Base-by-base conservation (phyloP, 1,140 invertebrate species). In the Bacillus rossius region DNA sequence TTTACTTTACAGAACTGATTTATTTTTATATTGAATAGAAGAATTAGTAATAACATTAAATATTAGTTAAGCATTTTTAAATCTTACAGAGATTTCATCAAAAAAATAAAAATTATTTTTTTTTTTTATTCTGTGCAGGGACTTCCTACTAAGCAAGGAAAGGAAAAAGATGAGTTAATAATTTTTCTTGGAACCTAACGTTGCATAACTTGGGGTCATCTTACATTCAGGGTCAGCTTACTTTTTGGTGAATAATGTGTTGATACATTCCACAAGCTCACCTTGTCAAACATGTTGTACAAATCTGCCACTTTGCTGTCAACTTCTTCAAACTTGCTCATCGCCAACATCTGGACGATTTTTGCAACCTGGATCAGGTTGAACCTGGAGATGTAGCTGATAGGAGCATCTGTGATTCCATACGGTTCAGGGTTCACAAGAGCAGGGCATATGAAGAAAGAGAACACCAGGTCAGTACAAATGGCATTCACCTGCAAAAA, bases 391-490 rank as follows among this genome's bases (percentile, higher is more conserved):
- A 95, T 84, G 61, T 92, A 84, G 55, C 90, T 93, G 29, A 98
- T 91, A n/a, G 92, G 91, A 1, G 90, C 88, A 70, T 97, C 95
- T 0, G 91, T 92, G 45, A 98, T 92, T n/a, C 94, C 95, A 73
- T 94, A 89, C 1, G 92, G 88, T 75, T 98, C 96, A 0, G 96
- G 96, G 77, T 97, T 94, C 23, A 96, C 90, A 43, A 99, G 93
- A 0, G 94, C 96, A 8, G 94, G 94, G 69, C 96, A 99, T 58
- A 99, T 92, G 64, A 98, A 98, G 65, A 92, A 84, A 2, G 89
- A 91, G 71, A 98, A 93, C 10, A 99, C 87, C 17, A 99, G 76
- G 71, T 99, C 95, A 0, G 91, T 92, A 69, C 92, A 94, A 65
- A 98, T 86, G 8, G 85, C 83, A 65, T 88, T 76, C 60, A 84